A percentile compares a stretch with the other conserved stretches of the same genome.
Evolutionary conservation across 2,888 invertebrate genomes (phyloP).

Genomic region (Vanessa cardui): DNA sequence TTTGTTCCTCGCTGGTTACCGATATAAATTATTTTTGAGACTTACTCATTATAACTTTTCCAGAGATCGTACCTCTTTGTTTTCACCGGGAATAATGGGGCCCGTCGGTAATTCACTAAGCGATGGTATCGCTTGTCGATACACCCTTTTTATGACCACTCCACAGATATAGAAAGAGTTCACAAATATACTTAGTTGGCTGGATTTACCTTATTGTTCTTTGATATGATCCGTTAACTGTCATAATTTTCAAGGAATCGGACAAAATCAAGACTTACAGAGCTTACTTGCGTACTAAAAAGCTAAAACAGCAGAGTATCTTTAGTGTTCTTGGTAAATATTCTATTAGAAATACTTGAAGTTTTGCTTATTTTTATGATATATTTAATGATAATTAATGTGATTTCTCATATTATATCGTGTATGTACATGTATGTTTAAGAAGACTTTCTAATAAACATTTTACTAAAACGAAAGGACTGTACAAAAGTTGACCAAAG

Average conservation of each 20-base stretch:
- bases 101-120: conserved; percentile 71
- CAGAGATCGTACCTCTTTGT: conserved; percentile 49
- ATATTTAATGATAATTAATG: neutral
- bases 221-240: conserved; percentile 27
- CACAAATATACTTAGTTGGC: conserved; percentile 52
- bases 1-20: neutral
- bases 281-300: conserved; percentile 4
- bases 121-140: conserved; percentile 76
- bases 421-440: too few species aligned
- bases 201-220: conserved; percentile 26
- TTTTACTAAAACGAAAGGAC: too few species aligned
- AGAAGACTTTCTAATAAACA: too few species aligned
- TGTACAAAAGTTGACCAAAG: too few species aligned
- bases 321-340: neutral
- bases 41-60: conserved; percentile 43
- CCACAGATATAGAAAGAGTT: conserved; percentile 65
- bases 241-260: conserved; percentile 24
- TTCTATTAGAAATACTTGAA: neutral
- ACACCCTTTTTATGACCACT: conserved; percentile 74
- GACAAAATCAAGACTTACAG: conserved; percentile 16
- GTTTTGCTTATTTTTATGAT: neutral
- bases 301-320: neutral
- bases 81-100: conserved; percentile 64
- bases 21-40: neutral
- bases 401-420: neutral